These are phyloP conservation scores for Esox niger DNA, from an alignment of 2,113 vertebrate genomes.

Conservation along the genomic window DNA sequence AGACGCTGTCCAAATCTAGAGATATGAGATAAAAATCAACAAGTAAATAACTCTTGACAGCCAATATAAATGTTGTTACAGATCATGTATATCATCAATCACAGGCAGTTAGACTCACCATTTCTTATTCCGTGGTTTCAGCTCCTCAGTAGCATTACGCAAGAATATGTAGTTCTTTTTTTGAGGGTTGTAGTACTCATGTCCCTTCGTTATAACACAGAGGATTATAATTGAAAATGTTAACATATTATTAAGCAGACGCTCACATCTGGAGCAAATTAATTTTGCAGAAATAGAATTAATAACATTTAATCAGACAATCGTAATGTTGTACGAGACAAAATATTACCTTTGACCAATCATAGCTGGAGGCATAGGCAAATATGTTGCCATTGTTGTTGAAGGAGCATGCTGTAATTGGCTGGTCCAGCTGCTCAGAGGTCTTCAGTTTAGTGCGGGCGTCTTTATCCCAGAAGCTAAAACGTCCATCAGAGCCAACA, in stretches of 20 bases:
- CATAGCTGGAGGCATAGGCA: conserved; percentile 95
- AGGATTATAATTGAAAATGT: not conserved
- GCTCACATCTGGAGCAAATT: too few species aligned
- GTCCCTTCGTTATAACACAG: conserved; percentile 78
- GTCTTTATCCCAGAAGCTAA: conserved; percentile 99
- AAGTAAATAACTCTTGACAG: not conserved
- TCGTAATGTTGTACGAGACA: not conserved
- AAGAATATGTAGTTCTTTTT: conserved; percentile 99
- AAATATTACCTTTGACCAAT: conserved; percentile 93
- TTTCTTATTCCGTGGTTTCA: conserved; percentile 98
- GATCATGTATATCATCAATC: not conserved
- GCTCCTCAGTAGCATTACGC: conserved; percentile 92
- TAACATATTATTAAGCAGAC: too few species aligned
- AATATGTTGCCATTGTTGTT: conserved; percentile 98
- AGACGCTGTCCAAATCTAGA: not conserved
- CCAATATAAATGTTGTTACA: not conserved
- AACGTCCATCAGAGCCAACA: conserved; percentile 94
- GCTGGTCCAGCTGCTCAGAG: conserved; percentile 94
- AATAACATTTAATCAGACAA: not conserved
- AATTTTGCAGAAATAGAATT: not conserved
- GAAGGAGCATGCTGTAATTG: conserved; percentile 94
- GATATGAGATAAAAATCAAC: not conserved
- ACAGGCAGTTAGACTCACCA: conserved; percentile 71
- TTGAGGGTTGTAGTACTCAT: conserved; percentile 98
- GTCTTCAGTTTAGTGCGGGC: conserved; percentile 98